Conservation (phyloP, 2,888 invertebrate species). For the Rhagonycha fulva region DNA sequence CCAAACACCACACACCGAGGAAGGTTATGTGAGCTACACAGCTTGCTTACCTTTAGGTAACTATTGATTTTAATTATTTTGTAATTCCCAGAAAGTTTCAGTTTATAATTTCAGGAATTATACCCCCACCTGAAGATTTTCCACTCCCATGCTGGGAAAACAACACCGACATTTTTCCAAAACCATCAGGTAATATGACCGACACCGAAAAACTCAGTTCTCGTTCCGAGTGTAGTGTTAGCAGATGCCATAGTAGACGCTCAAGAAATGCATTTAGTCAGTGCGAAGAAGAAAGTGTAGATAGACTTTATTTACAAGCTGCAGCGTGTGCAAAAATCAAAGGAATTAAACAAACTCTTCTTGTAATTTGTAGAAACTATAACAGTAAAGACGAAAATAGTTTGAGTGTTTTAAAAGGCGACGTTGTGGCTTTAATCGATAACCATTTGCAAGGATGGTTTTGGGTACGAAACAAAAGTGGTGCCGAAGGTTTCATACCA, state of each 20-base stretch:
- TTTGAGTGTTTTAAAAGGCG: constrained; percentile 70
- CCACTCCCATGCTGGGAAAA: constrained; percentile 81
- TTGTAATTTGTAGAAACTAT: constrained; percentile 73
- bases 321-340: constrained; percentile 54
- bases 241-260: constrained; percentile 52
- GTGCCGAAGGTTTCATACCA: constrained; percentile 76
- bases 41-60: constrained; percentile 76
- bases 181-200: constrained; percentile 80
- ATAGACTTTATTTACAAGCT: constrained; percentile 69
- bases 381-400: constrained; percentile 62
- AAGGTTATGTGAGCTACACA: constrained; percentile 79
- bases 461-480: constrained; percentile 72
- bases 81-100: neutral
- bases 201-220: constrained; percentile 72
- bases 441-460: constrained; percentile 70
- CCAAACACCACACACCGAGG: constrained; percentile 83
- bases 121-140: constrained; percentile 60
- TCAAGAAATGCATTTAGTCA: constrained; percentile 47
- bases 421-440: constrained; percentile 73
- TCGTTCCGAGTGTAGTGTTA: constrained; percentile 70
- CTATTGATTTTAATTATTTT: neutral
- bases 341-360: constrained; percentile 67
- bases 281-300: constrained; percentile 75
- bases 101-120: constrained; percentile 43
- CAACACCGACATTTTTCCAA: constrained; percentile 79